Evolutionary conservation across 2,888 invertebrate species (phyloP).

Genomic region (Harpagoxenus sublaevis): DNA sequence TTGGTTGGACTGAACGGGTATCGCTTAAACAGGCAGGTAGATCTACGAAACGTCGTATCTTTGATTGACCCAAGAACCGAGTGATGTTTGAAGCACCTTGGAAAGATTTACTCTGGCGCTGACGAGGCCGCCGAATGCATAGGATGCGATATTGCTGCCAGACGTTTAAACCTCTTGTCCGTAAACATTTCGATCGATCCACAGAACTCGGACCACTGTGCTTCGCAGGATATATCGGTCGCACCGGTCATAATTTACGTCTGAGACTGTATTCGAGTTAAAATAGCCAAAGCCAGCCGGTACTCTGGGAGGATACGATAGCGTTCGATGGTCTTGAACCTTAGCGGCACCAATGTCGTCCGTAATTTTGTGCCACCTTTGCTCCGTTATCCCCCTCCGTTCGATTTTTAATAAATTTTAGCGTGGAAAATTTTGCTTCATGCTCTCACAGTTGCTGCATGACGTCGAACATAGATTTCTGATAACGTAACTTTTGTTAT

Average conservation of each 20-base stretch:
- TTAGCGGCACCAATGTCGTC: background rate
- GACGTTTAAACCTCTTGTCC: conserved; percentile 63
- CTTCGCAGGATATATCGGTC: conserved; percentile 73
- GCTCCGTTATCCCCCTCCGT: background rate
- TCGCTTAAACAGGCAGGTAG: background rate
- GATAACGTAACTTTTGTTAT: background rate
- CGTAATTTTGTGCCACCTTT: conserved; percentile 19
- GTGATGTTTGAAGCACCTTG: conserved; percentile 45
- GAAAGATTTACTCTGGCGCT: conserved; percentile 42
- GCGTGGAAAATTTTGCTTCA: background rate
- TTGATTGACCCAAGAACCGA: conserved; percentile 7
- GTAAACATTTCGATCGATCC: conserved; percentile 70
- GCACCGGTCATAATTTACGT: conserved; percentile 71
- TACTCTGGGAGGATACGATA: conserved; percentile 60
- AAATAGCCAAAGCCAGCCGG: conserved; percentile 71
- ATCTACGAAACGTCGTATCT: conserved; percentile 13
- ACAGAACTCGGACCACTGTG: conserved; percentile 61
- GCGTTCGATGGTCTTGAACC: conserved; percentile 73
- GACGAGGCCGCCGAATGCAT: conserved; percentile 58
- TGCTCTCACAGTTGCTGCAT: background rate
- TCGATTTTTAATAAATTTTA: background rate
- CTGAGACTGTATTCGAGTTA: conserved; percentile 64
- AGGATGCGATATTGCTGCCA: conserved; percentile 61
- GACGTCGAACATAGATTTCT: conserved; percentile 9
- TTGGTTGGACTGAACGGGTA: background rate